Conservation (phyloP, 2,113 vertebrate species). For the Montifringilla adamsi region DNA sequence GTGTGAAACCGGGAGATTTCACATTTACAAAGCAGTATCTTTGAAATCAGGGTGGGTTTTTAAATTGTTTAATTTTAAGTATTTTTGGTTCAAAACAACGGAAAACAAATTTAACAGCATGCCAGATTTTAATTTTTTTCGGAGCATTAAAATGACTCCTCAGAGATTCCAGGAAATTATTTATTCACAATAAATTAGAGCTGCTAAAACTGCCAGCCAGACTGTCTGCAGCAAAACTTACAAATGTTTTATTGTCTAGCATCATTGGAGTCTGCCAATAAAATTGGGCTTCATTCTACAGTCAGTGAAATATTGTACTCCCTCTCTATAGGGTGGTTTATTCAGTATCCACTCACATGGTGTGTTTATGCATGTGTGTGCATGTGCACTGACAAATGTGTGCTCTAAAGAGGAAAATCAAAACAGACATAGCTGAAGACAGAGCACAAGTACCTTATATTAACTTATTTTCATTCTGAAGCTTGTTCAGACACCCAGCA, state of each 20-base stretch:
- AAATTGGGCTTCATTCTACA: slow-evolving; percentile 15
- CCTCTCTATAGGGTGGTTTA: slow-evolving; percentile 9
- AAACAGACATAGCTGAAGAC: not conserved
- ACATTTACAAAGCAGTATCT: not conserved
- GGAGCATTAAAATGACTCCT: slow-evolving; percentile 17
- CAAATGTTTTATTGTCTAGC: slow-evolving; percentile 63
- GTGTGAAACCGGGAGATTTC: not conserved
- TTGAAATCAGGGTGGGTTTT: not conserved
- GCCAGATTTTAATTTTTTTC: slow-evolving; percentile 9
- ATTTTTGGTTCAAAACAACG: slow-evolving; percentile 31
- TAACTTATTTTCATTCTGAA: not conserved
- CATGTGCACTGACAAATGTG: not conserved
- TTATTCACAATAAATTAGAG: slow-evolving; percentile 67
- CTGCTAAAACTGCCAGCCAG: slow-evolving; percentile 56
- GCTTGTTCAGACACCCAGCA: not conserved
- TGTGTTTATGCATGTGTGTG: not conserved
- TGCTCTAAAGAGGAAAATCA: not conserved
- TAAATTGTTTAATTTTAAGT: not conserved
- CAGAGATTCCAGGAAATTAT: slow-evolving; percentile 57
- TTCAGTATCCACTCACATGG: not conserved
- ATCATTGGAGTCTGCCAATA: slow-evolving; percentile 50
- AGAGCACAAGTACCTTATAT: not conserved
- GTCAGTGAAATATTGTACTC: slow-evolving; percentile 19
- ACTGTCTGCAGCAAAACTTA: slow-evolving; percentile 45
- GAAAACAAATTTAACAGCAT: slow-evolving; percentile 20